phyloP scores from a whole-genome alignment of 2,888 invertebrate genomes.

The Anagyrus pseudococci region DNA sequence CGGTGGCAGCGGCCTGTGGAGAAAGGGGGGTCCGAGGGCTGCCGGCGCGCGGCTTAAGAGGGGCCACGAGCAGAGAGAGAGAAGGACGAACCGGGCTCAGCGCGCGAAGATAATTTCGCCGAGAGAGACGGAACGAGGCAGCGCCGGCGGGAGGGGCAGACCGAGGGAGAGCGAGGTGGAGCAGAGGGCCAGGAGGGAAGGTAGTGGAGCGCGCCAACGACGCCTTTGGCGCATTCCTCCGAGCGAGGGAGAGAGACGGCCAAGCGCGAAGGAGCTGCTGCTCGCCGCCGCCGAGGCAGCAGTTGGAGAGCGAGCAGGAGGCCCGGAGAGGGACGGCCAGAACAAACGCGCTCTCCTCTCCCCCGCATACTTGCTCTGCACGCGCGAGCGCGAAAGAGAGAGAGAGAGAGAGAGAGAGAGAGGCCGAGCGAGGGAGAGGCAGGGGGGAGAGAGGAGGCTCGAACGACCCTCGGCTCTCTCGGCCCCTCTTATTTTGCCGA shows the following conservation, averaged over 20 bases:
- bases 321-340: background rate
- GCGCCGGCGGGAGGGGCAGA: constrained; percentile 1
- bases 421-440: background rate
- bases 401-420: constrained; percentile 4
- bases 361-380: too few species aligned
- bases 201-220: constrained; percentile 19
- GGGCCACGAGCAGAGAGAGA: background rate
- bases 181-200: constrained; percentile 25
- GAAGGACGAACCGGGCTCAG: constrained; percentile 11
- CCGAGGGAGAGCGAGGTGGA: background rate
- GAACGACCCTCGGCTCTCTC: constrained; percentile 24
- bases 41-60: too few species aligned
- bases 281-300: too few species aligned
- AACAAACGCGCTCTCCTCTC: background rate
- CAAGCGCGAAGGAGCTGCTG: too few species aligned
- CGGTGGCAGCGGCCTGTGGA: too few species aligned
- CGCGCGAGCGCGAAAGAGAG: too few species aligned
- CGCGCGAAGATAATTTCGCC: background rate
- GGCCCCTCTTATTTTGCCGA: constrained; percentile 27
- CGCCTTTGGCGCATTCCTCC: constrained; percentile 35
- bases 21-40: too few species aligned
- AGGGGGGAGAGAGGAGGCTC: background rate
- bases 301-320: background rate
- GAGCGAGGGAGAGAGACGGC: too few species aligned
- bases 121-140: background rate